These are phyloP conservation scores for Hydropsyche tenuis DNA, from an alignment of 1,140 invertebrate species.

Conservation along the genomic window DNA sequence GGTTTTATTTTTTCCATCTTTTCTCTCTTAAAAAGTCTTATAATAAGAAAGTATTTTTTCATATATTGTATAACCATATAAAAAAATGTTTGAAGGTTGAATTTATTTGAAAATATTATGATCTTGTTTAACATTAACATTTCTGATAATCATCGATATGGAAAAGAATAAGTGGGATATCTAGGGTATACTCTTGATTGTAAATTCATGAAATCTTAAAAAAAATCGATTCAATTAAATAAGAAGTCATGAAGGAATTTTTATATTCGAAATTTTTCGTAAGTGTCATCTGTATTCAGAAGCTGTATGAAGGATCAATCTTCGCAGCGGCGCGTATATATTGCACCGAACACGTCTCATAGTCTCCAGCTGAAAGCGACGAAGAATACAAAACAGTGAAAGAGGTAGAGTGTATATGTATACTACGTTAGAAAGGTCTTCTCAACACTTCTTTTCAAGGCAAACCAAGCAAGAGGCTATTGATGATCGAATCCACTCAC, in stretches of 20 bases:
- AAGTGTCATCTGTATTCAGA: conserved; percentile 23
- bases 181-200: too few relatives aligned
- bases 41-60: too few relatives aligned
- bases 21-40: not conserved
- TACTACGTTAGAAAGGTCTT: not conserved
- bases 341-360: conserved; percentile 29
- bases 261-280: not conserved
- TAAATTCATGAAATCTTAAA: too few relatives aligned
- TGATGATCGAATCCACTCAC: not conserved
- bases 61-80: too few relatives aligned
- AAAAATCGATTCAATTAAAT: not conserved
- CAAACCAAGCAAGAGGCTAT: conserved; percentile 3
- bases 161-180: too few relatives aligned
- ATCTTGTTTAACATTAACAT: too few relatives aligned
- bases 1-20: not conserved
- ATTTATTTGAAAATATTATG: too few relatives aligned
- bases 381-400: conserved; percentile 26
- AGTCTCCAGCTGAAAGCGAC: conserved; percentile 19
- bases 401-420: not conserved
- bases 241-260: not conserved
- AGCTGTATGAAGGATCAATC: conserved; percentile 27
- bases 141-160: too few relatives aligned
- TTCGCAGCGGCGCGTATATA: conserved; percentile 1
- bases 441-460: not conserved
- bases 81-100: too few relatives aligned